These are phyloP conservation scores for Eurystomus gularis DNA, from an alignment of 2,113 vertebrate genomes.

Conservation along the genomic window DNA sequence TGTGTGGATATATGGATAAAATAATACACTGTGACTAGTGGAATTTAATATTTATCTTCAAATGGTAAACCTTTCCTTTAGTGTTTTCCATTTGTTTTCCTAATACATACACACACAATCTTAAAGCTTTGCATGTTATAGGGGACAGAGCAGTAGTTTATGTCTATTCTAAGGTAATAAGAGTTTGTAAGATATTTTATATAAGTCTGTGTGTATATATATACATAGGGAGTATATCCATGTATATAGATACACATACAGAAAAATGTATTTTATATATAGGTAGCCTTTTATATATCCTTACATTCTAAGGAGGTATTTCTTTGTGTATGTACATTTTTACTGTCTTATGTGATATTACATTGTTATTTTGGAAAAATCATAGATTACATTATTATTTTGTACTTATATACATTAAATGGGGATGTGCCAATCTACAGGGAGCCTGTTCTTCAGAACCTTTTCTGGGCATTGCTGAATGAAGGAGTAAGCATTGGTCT, in stretches of 20 bases:
- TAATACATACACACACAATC: neutral
- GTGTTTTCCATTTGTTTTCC: neutral
- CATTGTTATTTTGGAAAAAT: neutral
- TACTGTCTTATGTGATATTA: neutral
- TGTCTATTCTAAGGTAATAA: neutral
- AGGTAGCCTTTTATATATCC: neutral
- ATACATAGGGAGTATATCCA: neutral
- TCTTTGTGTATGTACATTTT: neutral
- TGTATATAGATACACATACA: neutral
- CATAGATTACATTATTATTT: neutral
- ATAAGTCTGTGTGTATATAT: neutral
- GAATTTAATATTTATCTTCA: neutral
- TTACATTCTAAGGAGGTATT: neutral
- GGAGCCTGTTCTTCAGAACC: neutral
- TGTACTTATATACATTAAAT: neutral
- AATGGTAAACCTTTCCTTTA: neutral
- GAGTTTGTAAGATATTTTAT: neutral
- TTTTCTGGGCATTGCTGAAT: neutral
- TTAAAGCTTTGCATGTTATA: neutral
- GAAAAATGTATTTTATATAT: neutral
- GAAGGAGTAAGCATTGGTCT: neutral
- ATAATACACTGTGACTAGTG: neutral
- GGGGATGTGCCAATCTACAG: neutral
- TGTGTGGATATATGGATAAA: neutral
- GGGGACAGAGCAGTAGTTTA: neutral